Base-by-base conservation (phyloP, 2,888 invertebrate genomes). In the Trichogramma dendrolimi region DNA sequence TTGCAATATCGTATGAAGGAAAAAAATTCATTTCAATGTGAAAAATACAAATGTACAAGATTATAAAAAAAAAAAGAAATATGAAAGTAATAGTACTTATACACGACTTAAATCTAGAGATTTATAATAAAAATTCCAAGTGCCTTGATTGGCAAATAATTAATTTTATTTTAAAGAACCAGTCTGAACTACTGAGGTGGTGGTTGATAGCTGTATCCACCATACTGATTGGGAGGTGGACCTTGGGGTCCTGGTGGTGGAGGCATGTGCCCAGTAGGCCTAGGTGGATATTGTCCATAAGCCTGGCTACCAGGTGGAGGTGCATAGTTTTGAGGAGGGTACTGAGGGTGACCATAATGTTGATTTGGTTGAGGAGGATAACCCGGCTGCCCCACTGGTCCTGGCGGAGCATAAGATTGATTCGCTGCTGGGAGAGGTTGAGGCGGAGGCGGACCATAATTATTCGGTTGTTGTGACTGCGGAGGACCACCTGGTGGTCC, bases 161-260 rank as follows among this genome's bases (percentile, higher is more conserved):
- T 27, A 27, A 27, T 27, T 27, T 27, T 27, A 27, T 27, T 27
- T 27, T 27, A 27, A 27, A 27, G 27, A 27, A 27, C 27, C 27
- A 27, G 2, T 27, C 27, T 27, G 27, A 27, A 27, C 72, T 85
- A 88, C 76, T 88, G 88, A 42, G 87, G 84, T 55, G 90, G 89
- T 65, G 91, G 91, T 72, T 91, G 91, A 75, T 90, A 91, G 56
- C 89, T 87, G 75, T 91, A 91, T 47, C 90, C 88, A 6, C 85
- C 86, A 75, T 92, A 92, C 63, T 86, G 85, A 62, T 87, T 87
- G 67, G 90, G 88, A 5, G 90, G 89, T 38, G 87, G 87, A 4
- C 87, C 88, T 66, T 89, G 89, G 4, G 88, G 89, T 5, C 86
- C 85, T 1, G 86, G 85, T 73, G 72, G 86, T 75, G 83, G 83